phyloP scores from a whole-genome alignment of 2,888 invertebrate genomes.

The Cybosia mesomella region DNA sequence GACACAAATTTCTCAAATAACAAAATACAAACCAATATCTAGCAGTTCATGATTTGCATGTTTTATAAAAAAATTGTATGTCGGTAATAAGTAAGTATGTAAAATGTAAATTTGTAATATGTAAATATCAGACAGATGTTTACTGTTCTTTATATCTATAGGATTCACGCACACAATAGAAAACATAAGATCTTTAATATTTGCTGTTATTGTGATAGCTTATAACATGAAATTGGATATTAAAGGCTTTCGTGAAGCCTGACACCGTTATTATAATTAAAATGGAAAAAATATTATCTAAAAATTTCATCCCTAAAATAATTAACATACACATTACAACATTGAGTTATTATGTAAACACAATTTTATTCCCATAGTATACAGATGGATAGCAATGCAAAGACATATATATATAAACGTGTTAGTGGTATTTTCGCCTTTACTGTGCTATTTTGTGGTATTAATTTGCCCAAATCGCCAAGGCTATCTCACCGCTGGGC shows the following conservation, averaged over 20 bases:
- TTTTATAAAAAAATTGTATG: constrained; percentile 48
- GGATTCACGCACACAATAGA: constrained; percentile 26
- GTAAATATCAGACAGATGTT: constrained; percentile 46
- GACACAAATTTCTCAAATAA: neutral
- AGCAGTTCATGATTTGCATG: constrained; percentile 23
- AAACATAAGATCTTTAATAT: constrained; percentile 10
- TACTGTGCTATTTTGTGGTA: too few species aligned
- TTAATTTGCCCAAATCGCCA: too few species aligned
- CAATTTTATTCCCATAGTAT: too few species aligned
- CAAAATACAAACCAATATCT: neutral
- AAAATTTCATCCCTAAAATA: constrained; percentile 28
- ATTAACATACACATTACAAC: constrained; percentile 19
- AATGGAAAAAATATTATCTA: constrained; percentile 22
- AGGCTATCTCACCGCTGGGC: too few species aligned
- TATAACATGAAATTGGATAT: constrained; percentile 30
- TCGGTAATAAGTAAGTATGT: constrained; percentile 36
- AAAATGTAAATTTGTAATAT: too few species aligned
- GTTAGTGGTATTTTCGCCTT: too few species aligned
- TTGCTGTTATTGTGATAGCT: neutral
- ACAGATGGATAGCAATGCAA: neutral
- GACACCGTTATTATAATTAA: constrained; percentile 30
- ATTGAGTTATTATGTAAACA: neutral
- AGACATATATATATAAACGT: too few species aligned
- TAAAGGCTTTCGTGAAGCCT: constrained; percentile 34
- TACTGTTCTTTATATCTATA: constrained; percentile 40